Conservation (phyloP, 2,888 invertebrate genomes). For the Meta bourneti region DNA sequence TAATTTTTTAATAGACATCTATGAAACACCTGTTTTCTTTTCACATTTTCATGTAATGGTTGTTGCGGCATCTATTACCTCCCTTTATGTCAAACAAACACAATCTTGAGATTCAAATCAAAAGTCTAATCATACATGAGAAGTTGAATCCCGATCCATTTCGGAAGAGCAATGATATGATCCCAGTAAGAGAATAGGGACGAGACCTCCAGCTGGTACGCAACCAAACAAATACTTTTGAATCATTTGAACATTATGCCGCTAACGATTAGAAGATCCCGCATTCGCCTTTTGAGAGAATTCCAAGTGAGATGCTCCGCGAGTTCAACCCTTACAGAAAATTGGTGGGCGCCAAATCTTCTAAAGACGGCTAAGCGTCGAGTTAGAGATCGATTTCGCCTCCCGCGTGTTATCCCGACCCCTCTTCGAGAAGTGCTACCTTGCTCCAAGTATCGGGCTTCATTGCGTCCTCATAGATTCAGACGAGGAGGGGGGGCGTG, state of each 20-base stretch:
- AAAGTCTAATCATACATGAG: background rate
- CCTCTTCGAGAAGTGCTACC: constrained; percentile 39
- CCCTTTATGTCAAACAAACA: too few relatives aligned
- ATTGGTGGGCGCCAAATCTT: constrained; percentile 48
- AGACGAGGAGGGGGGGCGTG: constrained; percentile 6
- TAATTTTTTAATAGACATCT: too few relatives aligned
- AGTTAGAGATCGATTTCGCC: constrained; percentile 37
- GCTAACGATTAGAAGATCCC: constrained; percentile 21
- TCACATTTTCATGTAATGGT: too few relatives aligned
- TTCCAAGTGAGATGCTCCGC: background rate
- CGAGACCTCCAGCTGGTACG: background rate
- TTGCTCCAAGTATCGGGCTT: constrained; percentile 36
- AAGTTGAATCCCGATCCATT: background rate
- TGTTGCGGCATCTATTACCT: too few relatives aligned
- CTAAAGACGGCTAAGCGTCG: constrained; percentile 26
- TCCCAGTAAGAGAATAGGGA: background rate
- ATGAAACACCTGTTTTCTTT: too few relatives aligned
- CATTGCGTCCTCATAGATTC: constrained; percentile 32
- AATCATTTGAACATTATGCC: constrained; percentile 19
- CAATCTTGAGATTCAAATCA: too few relatives aligned
- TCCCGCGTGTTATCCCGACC: background rate
- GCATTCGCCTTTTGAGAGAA: constrained; percentile 10
- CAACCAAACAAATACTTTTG: background rate
- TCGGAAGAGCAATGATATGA: background rate
- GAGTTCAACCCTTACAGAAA: constrained; percentile 31